Conservation (phyloP, 2,797 vertebrate species). For the Halcyon leucocephala region DNA sequence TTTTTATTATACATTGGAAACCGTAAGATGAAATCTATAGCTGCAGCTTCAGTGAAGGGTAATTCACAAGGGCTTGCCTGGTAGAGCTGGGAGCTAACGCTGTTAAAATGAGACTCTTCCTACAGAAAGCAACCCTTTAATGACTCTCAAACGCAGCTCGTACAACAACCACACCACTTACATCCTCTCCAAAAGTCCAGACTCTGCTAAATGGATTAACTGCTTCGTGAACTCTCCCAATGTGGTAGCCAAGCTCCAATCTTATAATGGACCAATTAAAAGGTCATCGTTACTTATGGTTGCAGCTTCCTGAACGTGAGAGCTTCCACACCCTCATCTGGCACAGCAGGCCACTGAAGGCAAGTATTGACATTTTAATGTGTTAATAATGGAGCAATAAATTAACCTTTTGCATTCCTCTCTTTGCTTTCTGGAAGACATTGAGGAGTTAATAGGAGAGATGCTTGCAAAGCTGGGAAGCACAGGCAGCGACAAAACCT, state of each 20-base stretch:
- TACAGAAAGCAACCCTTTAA: constrained; percentile 47
- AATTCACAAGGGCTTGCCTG: constrained; percentile 12
- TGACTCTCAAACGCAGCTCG: constrained; percentile 24
- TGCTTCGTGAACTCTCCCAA: constrained; percentile 27
- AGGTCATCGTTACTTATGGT: constrained; percentile 1
- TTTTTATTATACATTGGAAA: constrained; percentile 12
- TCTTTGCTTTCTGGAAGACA: not conserved
- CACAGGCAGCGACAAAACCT: not conserved
- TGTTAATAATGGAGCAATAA: not conserved
- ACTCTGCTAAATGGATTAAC: constrained; percentile 55
- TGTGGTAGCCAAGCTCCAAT: not conserved
- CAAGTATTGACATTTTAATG: not conserved
- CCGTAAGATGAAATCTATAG: constrained; percentile 32
- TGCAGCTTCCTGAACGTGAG: not conserved
- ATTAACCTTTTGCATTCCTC: not conserved
- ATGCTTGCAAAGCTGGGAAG: not conserved
- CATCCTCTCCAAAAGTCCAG: constrained; percentile 26
- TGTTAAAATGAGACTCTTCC: constrained; percentile 7
- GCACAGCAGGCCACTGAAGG: not conserved
- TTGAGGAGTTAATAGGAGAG: not conserved
- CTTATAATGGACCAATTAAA: constrained; percentile 48
- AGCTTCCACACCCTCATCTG: not conserved
- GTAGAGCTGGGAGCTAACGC: not conserved
- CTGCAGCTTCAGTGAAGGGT: not conserved
- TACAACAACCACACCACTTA: constrained; percentile 27